Percentiles rank a stretch among this genome's conserved stretches.
phyloP scores from a whole-genome alignment of 2,888 invertebrate species.

The Eilema sororculum region DNA sequence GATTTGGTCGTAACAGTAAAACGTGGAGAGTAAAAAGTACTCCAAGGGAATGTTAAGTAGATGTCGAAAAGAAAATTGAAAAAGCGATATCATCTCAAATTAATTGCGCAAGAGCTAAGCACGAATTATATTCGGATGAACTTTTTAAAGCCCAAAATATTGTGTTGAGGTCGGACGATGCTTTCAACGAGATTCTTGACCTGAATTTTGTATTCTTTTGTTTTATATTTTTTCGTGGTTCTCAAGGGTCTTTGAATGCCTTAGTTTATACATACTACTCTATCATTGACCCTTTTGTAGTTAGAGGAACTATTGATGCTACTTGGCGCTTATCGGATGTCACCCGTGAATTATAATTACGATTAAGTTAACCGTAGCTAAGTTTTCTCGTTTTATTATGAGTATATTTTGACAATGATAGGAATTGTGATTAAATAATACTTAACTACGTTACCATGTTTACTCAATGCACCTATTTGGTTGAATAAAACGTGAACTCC shows the following conservation, averaged over 20 bases:
- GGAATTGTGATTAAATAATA: neutral
- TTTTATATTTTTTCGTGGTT: neutral
- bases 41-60: constrained; percentile 38
- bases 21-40: constrained; percentile 15
- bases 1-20: constrained; percentile 13
- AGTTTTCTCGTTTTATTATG: too few species aligned
- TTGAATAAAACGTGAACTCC: too few species aligned
- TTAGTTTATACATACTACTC: neutral
- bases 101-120: constrained; percentile 29
- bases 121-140: constrained; percentile 32
- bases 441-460: too few species aligned
- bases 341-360: neutral
- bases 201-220: constrained; percentile 23
- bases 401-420: neutral
- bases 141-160: constrained; percentile 23
- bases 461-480: too few species aligned
- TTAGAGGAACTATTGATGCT: too few species aligned
- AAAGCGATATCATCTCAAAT: constrained; percentile 35
- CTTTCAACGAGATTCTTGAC: constrained; percentile 20
- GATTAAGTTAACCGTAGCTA: neutral
- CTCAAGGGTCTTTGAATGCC: neutral
- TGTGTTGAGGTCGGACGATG: constrained; percentile 6
- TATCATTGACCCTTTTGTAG: too few species aligned
- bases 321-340: neutral
- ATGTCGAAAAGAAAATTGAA: constrained; percentile 35